A percentile compares a stretch with the other conserved stretches of the same genome.
These are phyloP conservation scores for Tolypeutes matacus DNA, from an alignment of 2,797 vertebrate genomes.

Conservation along the genomic window DNA sequence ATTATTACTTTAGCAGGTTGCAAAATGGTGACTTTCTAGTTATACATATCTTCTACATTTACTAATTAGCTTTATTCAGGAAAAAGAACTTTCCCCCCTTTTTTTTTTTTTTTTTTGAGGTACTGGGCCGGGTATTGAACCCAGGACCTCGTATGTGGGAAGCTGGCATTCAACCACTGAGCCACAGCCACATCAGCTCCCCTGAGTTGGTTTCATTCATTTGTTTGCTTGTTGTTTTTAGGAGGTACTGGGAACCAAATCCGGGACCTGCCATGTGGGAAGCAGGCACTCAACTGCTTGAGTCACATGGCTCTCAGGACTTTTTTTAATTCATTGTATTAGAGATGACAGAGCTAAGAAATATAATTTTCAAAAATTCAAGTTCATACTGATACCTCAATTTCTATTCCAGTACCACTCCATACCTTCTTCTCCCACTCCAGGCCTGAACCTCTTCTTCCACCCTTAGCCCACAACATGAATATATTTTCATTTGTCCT, in stretches of 20 bases:
- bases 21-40: background rate
- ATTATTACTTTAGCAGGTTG: background rate
- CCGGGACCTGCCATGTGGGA: too few species aligned
- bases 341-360: background rate
- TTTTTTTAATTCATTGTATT: background rate
- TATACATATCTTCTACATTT: background rate
- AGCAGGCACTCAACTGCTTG: too few species aligned
- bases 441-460: background rate
- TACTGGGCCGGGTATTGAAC: too few species aligned
- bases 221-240: too few species aligned
- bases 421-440: background rate
- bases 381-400: background rate
- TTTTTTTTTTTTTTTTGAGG: background rate
- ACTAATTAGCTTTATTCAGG: background rate
- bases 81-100: background rate
- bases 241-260: too few species aligned
- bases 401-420: background rate
- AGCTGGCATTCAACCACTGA: too few species aligned
- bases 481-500: background rate
- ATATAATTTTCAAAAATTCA: background rate
- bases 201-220: too few species aligned
- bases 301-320: background rate
- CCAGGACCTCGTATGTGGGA: too few species aligned
- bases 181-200: too few species aligned
- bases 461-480: background rate